Percentiles rank a stretch among this genome's conserved stretches.
phyloP scores from a whole-genome alignment of 2,888 invertebrate species.

The Opisthograptis luteolata region DNA sequence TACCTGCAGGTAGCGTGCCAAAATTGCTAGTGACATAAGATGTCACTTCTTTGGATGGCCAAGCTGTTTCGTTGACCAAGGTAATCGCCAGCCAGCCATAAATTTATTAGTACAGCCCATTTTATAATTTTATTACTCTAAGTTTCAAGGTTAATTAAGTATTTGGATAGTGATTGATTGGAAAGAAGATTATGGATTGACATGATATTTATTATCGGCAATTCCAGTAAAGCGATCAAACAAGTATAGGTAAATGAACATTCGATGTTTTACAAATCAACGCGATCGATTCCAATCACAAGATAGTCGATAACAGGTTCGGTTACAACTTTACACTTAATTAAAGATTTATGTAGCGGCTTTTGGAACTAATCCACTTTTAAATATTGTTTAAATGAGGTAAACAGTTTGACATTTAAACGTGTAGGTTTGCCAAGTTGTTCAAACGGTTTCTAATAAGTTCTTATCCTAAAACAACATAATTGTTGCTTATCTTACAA shows the following conservation, averaged over 20 bases:
- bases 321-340: constrained; percentile 7
- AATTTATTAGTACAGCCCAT: too few relatives aligned
- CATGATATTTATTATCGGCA: constrained; percentile 10
- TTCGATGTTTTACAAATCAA: constrained; percentile 21
- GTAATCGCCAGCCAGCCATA: too few relatives aligned
- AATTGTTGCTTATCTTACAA: too few relatives aligned
- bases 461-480: too few relatives aligned
- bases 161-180: constrained; percentile 2
- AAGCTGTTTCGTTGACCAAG: too few relatives aligned
- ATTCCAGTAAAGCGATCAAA: constrained; percentile 17
- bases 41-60: too few relatives aligned
- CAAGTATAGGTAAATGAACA: constrained; percentile 13
- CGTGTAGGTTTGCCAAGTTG: not conserved
- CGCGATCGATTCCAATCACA: constrained; percentile 8
- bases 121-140: too few relatives aligned
- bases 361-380: constrained; percentile 5
- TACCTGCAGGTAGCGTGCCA: too few relatives aligned
- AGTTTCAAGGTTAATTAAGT: not conserved
- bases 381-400: not conserved
- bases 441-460: too few relatives aligned
- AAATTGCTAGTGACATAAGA: too few relatives aligned
- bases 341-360: constrained; percentile 14
- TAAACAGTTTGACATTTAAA: constrained; percentile 14
- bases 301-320: constrained; percentile 13
- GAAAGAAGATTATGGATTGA: not conserved